Evolutionary conservation across 37 sponge, comb jelly and placozoan species (phyloP), one percentile per base, ranked within the genome.

Genomic region (Diacarnus erythraeanus): DNA sequence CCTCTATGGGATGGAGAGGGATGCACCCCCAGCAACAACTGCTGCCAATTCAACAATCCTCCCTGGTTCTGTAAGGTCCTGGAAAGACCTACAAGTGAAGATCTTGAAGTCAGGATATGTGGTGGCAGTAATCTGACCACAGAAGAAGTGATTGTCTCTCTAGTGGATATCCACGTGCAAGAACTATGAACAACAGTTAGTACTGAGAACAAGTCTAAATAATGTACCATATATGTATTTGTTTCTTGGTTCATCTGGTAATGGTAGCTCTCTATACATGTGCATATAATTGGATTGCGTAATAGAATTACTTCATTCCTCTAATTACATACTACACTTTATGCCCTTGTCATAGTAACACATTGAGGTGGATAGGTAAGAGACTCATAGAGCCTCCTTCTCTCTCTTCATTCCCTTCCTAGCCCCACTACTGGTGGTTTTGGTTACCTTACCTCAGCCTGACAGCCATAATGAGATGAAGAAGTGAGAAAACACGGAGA

Each of bases 391-490:
- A 10, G 4, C 60, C 18, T 10, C 18, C 18, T 59, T 10, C 6
- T 17, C 4, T 10, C 4, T 27, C 60, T 10, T 59, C 18, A 59
- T 10, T 59, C 60, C 60, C 15, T 59, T 10, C 60, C 60, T 10
- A 20, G 17, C 10, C 56, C 56, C 17, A 20, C 56, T 17, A 54
- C 10, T 54, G 56, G 56, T 54, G 17, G 17, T 17, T 54, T 54
- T 17, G 17, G 17, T 17, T 17, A 20, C 77, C 78, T 59, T 33
- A 94, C 94, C 78, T 89, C 83, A 31, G 84, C 94, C 75, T 51
- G 76, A 31, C 57, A 67, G 36, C 94, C 94, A 87, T 94, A 94
- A 69, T 83, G 83, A 5, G 80, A 36, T 18, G 75, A 69, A 17
- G 78, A 47, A 4, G 85, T 64, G 27, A 94, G 42, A 71, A 91